Base-by-base conservation (phyloP, 1,140 invertebrate species). In the Tribolium castaneum region DNA sequence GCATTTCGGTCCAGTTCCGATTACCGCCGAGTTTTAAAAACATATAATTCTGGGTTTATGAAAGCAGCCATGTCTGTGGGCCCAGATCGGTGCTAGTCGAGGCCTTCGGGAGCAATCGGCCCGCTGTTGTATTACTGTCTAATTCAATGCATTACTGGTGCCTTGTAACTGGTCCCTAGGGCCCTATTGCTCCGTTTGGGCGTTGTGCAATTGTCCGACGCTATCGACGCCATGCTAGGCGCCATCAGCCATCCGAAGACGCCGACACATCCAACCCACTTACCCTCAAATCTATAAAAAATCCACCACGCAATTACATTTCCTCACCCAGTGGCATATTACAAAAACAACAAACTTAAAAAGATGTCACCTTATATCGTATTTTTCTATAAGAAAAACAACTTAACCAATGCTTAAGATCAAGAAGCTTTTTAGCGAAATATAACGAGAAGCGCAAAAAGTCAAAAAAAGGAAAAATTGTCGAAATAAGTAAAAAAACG, bases 131-230 rank as follows among this genome's bases (percentile, higher is more conserved):
- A 83, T 83, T 84, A 84, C 83, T 84, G 84, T 86, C 84, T 86
- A 86, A 86, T 86, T 86, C 85, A 86, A 86, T 86, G 85, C 85
- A 86, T 86, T 86, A 86, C 85, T 84, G 84, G 80, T 83, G 83
- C 84, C 83, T 83, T 85, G 82, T 86, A 86, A 85, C 85, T 83
- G 82, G 82, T 83, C 85, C 84, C 84, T 70, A 49, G 85, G 82
- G 79, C 75, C 80, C 84, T 84, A 85, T 85, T 86, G 80, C 80
- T 85, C 81, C 74, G 80, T 79, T 83, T 85, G 84, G 84, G 83
- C 82, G 80, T 79, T 80, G 78, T 83, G 81, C 82, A 84, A 84
- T 83, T 83, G 82, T 83, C 82, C 79, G 77, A 76, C 76, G 81
- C 75, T 80, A 82, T 82, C 79, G 81, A 82, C 81, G 79, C 79